phyloP scores from a whole-genome alignment of 2,113 vertebrate species.

The Glaucidium brasilianum region DNA sequence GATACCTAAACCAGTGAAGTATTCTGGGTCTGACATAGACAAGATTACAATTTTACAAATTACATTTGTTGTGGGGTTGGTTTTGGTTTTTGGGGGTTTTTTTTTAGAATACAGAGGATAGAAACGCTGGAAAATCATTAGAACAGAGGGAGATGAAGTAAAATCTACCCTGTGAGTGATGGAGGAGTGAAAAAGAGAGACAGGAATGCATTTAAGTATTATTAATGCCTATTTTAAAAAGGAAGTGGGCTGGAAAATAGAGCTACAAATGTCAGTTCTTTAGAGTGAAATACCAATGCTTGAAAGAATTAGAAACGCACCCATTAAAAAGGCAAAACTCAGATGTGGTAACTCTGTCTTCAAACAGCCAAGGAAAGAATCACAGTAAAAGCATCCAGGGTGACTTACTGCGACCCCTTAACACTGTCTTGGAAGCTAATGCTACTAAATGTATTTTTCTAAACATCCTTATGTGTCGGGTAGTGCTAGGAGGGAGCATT shows the following conservation, averaged over 20 bases:
- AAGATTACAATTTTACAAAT: not conserved
- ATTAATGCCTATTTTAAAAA: conserved; percentile 74
- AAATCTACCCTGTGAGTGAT: conserved; percentile 41
- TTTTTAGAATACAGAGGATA: not conserved
- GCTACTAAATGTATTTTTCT: not conserved
- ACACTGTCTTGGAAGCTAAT: not conserved
- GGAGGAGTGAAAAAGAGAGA: conserved; percentile 44
- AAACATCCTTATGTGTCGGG: not conserved
- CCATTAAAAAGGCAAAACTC: not conserved
- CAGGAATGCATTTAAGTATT: conserved; percentile 61
- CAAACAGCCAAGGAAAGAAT: not conserved
- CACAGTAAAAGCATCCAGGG: not conserved
- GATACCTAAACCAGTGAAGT: not conserved
- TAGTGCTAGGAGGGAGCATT: not conserved
- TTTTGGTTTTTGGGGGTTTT: not conserved
- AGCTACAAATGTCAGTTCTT: conserved; percentile 52
- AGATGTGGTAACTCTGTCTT: not conserved
- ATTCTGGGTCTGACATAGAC: not conserved
- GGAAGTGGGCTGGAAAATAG: conserved; percentile 62
- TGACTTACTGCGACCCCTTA: not conserved
- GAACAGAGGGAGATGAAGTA: conserved; percentile 19
- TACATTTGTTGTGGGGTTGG: not conserved
- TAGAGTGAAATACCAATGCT: not conserved
- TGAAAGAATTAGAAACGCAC: conserved; percentile 9
- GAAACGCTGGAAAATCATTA: not conserved